These are phyloP conservation scores for Vollenhovia emeryi DNA, from an alignment of 1,140 invertebrate species.

Conservation along the genomic window DNA sequence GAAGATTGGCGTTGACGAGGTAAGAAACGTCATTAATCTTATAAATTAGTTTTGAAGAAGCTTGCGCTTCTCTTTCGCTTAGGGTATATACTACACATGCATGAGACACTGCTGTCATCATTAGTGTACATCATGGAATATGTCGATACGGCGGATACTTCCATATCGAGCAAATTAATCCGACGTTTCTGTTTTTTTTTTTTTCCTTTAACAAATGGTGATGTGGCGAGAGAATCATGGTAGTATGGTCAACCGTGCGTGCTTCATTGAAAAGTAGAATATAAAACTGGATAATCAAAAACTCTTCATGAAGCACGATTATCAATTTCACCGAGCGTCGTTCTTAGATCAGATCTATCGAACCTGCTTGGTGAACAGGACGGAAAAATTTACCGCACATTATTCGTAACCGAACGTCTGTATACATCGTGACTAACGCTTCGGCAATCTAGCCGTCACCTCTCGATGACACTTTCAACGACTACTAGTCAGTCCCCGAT, in stretches of 20 bases:
- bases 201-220: constrained; percentile 32
- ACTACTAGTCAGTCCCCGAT: constrained; percentile 85
- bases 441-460: constrained; percentile 42
- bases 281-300: constrained; percentile 17
- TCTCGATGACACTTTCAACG: constrained; percentile 81
- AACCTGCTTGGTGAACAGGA: constrained; percentile 21
- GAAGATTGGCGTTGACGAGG: constrained; percentile 97
- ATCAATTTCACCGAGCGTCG: neutral
- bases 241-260: neutral
- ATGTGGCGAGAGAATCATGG: neutral
- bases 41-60: constrained; percentile 41
- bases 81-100: constrained; percentile 45
- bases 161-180: constrained; percentile 17
- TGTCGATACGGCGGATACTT: constrained; percentile 2
- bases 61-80: constrained; percentile 69
- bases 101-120: constrained; percentile 54
- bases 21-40: constrained; percentile 84
- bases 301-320: constrained; percentile 21
- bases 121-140: constrained; percentile 19
- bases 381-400: constrained; percentile 19
- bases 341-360: constrained; percentile 14
- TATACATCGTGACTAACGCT: constrained; percentile 65
- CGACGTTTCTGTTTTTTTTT: neutral
- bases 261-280: constrained; percentile 11
- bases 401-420: constrained; percentile 39